Conservation (phyloP, 2,888 invertebrate species). For the Tachina lurida region DNA sequence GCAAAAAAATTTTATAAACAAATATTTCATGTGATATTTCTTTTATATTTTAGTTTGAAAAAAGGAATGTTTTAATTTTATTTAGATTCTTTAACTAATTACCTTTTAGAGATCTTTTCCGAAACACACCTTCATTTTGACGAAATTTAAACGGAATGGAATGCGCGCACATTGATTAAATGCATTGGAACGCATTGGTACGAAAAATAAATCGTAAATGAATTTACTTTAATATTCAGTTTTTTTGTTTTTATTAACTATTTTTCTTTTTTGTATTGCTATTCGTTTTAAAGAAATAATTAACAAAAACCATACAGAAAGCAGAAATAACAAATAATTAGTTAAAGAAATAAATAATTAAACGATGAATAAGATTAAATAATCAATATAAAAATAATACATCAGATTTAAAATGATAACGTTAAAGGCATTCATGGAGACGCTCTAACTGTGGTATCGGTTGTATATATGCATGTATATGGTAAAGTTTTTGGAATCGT, state of each 20-base stretch:
- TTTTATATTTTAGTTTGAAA: background rate
- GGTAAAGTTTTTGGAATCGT: too few species aligned
- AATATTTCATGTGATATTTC: slow-evolving; percentile 40
- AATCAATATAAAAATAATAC: background rate
- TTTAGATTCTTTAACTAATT: slow-evolving; percentile 84
- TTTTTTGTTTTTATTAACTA: slow-evolving; percentile 41
- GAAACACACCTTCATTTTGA: slow-evolving; percentile 91
- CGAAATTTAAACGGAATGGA: slow-evolving; percentile 84
- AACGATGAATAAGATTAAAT: background rate
- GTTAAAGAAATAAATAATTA: slow-evolving; percentile 1
- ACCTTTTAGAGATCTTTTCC: slow-evolving; percentile 98
- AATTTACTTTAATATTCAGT: slow-evolving; percentile 78
- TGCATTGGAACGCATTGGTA: slow-evolving; percentile 83
- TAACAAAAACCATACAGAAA: slow-evolving; percentile 67
- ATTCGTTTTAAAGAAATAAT: slow-evolving; percentile 60
- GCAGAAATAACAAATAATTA: slow-evolving; percentile 46
- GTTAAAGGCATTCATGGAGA: too few species aligned
- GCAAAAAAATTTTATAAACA: slow-evolving; percentile 34
- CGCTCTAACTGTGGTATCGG: too few species aligned
- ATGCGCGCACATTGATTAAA: slow-evolving; percentile 83
- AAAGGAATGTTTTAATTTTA: slow-evolving; percentile 19
- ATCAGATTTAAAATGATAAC: slow-evolving; percentile 5
- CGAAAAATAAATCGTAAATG: slow-evolving; percentile 81
- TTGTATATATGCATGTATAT: slow-evolving; percentile 23
- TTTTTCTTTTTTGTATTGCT: slow-evolving; percentile 29